Conservation (phyloP, 2,888 invertebrate species). For the Resseliella maxima region DNA sequence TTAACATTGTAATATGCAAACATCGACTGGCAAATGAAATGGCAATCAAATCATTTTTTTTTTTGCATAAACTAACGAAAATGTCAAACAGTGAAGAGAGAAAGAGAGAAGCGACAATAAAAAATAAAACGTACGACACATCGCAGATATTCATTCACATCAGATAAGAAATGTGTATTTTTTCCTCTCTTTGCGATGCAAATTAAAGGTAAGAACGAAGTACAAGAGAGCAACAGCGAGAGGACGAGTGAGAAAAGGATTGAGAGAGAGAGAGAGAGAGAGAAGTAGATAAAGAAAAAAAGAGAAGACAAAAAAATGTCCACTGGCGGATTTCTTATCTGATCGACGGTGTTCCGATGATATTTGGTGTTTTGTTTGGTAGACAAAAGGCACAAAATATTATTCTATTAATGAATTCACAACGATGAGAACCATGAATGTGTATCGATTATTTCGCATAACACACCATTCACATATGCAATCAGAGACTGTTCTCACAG, state of each 20-base stretch:
- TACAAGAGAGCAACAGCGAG: not conserved
- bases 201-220: not conserved
- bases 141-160: not conserved
- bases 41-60: conserved; percentile 37
- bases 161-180: conserved; percentile 7
- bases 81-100: not conserved
- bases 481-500: not conserved
- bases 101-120: not conserved
- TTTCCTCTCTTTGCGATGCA: not conserved
- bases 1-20: conserved; percentile 55
- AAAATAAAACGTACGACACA: not conserved
- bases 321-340: conserved; percentile 29
- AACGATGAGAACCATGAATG: conserved; percentile 33
- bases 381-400: not conserved
- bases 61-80: not conserved
- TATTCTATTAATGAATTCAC: conserved; percentile 31
- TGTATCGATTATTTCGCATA: conserved; percentile 23
- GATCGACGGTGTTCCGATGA: conserved; percentile 36
- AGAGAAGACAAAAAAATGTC: conserved; percentile 29
- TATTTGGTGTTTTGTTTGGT: conserved; percentile 7
- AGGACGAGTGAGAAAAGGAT: not conserved
- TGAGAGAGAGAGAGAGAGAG: not conserved
- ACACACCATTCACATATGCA: not conserved
- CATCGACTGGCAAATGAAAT: conserved; percentile 1
- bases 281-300: not conserved